Conservation (phyloP, 23 tunicate genomes). For the Phallusia fumigata region DNA sequence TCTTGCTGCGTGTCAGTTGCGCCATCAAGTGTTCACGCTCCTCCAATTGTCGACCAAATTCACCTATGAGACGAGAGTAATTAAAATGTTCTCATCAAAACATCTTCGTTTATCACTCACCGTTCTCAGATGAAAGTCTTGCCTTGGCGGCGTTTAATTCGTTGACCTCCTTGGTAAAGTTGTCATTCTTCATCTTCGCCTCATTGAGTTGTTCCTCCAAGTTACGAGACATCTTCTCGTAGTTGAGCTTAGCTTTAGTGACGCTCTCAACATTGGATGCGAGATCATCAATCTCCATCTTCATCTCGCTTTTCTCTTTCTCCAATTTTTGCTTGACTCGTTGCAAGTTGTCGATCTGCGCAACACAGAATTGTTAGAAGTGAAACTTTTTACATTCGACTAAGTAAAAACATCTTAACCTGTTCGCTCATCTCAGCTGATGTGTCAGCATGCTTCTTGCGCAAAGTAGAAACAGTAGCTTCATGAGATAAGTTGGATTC, state of each 20-base stretch:
- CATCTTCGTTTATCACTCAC: conserved; percentile 9
- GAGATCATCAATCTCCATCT: conserved; percentile 98
- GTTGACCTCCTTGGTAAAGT: conserved; percentile 82
- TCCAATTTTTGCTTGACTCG: conserved; percentile 98
- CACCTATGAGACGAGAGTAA: not conserved
- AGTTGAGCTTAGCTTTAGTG: conserved; percentile 76
- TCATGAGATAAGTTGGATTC: conserved; percentile 96
- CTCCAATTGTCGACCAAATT: conserved; percentile 64
- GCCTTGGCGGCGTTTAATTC: conserved; percentile 43
- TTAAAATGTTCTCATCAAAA: not conserved
- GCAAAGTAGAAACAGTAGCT: conserved; percentile 79
- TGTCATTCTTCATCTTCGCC: conserved; percentile 76
- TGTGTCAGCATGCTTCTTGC: conserved; percentile 91
- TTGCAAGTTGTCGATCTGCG: conserved; percentile 94
- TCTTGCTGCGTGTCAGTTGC: conserved; percentile 56
- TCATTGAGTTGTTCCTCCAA: conserved; percentile 78
- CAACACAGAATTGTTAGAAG: not conserved
- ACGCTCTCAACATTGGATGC: conserved; percentile 79
- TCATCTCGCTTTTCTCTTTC: conserved; percentile 97
- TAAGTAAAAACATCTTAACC: conserved; percentile 23
- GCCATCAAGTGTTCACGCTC: conserved; percentile 94
- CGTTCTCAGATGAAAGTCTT: conserved; percentile 39
- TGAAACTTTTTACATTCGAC: not conserved
- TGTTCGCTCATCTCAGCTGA: conserved; percentile 93
- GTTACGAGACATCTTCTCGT: conserved; percentile 89